Percentiles rank a stretch among this genome's conserved stretches.
These are phyloP conservation scores for Neoaliturus tenellus DNA, from an alignment of 2,888 invertebrate species.

Conservation along the genomic window DNA sequence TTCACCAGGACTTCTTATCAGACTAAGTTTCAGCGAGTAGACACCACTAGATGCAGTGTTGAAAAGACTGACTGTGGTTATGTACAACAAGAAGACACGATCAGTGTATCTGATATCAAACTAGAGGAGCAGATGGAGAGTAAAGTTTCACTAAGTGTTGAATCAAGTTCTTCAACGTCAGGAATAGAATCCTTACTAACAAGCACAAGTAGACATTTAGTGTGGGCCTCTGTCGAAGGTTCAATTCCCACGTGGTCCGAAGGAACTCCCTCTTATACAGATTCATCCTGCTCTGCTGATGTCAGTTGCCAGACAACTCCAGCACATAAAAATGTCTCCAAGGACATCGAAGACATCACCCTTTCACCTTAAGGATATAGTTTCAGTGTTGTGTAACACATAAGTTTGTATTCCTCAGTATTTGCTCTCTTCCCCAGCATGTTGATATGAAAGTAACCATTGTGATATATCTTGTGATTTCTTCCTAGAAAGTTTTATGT, in stretches of 20 bases:
- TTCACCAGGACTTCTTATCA: neutral
- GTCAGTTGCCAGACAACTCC: constrained; percentile 75
- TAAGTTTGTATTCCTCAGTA: neutral
- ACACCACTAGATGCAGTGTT: neutral
- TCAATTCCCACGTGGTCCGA: constrained; percentile 99
- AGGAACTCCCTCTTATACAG: constrained; percentile 98
- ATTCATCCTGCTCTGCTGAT: constrained; percentile 95
- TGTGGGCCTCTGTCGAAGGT: constrained; percentile 76
- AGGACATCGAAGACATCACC: neutral
- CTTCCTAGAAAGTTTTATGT: neutral
- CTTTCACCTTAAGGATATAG: neutral
- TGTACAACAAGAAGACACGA: neutral
- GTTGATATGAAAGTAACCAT: neutral
- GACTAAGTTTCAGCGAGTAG: neutral
- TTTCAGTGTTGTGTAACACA: neutral
- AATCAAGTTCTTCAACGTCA: constrained; percentile 75
- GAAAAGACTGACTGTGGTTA: neutral
- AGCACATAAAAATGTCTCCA: neutral
- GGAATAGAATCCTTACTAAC: constrained; percentile 66
- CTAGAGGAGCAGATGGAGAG: constrained; percentile 77
- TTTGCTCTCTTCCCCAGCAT: neutral
- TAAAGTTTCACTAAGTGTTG: constrained; percentile 78
- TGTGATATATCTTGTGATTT: neutral
- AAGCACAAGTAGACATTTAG: constrained; percentile 59
- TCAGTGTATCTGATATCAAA: constrained; percentile 83